Evolutionary conservation across 2,888 invertebrate genomes (phyloP).

Genomic region (Ectemnius lituratus): DNA sequence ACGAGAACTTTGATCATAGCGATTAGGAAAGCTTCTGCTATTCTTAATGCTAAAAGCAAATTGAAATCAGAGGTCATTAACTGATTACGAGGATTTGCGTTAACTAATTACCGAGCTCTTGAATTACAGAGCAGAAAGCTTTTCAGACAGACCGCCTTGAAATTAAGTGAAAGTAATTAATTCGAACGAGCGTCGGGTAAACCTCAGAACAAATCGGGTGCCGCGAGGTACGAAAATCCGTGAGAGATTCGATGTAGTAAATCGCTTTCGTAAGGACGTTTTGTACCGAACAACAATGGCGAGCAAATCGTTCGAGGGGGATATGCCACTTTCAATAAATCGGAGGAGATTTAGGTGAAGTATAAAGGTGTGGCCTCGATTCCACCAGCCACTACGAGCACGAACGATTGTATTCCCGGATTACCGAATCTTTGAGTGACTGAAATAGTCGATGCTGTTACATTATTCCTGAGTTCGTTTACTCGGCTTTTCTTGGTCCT

Average conservation of each 20-base stretch:
- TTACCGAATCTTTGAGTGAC: no score
- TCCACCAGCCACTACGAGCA: conserved; percentile 3
- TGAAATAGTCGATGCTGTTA: no score
- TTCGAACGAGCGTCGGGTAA: conserved; percentile 16
- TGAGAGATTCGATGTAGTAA: conserved; percentile 40
- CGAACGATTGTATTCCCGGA: no score
- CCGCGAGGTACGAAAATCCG: conserved; percentile 7
- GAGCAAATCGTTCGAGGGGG: conserved; percentile 38
- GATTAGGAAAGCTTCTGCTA: no score
- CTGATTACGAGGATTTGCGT: no score
- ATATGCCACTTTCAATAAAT: conserved; percentile 54
- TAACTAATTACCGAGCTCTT: no score
- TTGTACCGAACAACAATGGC: conserved; percentile 55
- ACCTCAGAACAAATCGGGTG: conserved; percentile 17
- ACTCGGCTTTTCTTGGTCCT: no score
- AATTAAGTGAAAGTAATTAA: conserved; percentile 23
- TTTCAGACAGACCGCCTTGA: background rate
- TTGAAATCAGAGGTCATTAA: no score
- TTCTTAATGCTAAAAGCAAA: no score
- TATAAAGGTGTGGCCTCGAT: conserved; percentile 30
- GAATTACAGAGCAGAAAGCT: no score
- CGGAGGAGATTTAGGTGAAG: conserved; percentile 44
- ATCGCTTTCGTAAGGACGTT: conserved; percentile 45
- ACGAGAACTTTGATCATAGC: no score
- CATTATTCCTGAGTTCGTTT: no score